Evolutionary conservation across 2,888 invertebrate genomes (phyloP), one percentile per base, ranked within the genome.

Genomic region (Cataglyphis altisquamis): DNA sequence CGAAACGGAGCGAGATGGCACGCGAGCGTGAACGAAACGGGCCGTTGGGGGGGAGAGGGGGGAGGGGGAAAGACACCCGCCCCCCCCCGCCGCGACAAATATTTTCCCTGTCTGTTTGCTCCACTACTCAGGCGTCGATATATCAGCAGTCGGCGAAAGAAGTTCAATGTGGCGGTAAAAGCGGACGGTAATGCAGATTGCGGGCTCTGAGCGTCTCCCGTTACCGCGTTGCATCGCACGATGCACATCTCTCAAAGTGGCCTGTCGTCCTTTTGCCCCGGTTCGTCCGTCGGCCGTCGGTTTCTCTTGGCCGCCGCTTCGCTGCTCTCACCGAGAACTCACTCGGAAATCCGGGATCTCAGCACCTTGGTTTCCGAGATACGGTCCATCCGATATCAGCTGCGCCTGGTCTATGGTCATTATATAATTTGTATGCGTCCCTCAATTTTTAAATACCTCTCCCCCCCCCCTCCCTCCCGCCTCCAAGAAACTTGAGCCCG

Each of bases 131-230:
- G 70, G 83, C 84, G 85, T 87, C 85, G 84, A 87, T 84, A 85
- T 89, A 89, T 89, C 89, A 89, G 82, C 89, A 87, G 89, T 89
- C 89, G 89, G 89, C 90, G 89, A 89, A 88, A 91, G 89, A 87
- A 87, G 85, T 83, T 83, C 82, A 89, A 86, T 85, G 84, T 85
- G 88, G 89, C 84, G 87, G 84, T 84, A 88, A 87, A 88, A 86
- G 85, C 88, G 85, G 90, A 91, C 85, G 92, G 91, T 90, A 92
- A 92, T 90, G 91, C 91, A 92, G 92, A 92, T 91, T 90, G 89
- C 87, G 78, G 75, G 70, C 82, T 84, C 84, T 87, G 89, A 85
- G 83, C 83, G 80, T 89, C 86, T 87, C 88, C 86, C 83, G 85
- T 86, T 88, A 85, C 86, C 84, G 84, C 66, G 83, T 84, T 87